Evolutionary conservation across 64 coral and sea anemone species (phyloP), one percentile per base, ranked within the genome.

Genomic region (Platygyra sinensis): DNA sequence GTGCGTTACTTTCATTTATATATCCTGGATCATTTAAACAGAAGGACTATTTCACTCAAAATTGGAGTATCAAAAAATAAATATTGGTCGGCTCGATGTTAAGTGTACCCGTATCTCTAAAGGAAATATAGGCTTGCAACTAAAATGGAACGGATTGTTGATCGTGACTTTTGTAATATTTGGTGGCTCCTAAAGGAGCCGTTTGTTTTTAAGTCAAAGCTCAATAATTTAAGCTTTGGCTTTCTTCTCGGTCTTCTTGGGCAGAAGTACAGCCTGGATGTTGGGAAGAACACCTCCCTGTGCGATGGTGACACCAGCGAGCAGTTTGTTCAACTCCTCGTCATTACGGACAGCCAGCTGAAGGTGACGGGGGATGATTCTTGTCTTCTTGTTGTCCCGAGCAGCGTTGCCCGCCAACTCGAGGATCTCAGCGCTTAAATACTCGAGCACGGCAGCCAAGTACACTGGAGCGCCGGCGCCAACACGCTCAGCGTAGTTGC

Each of bases 201-300:
- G 65, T 69, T 69, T 69, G 25, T 29, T 24, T 1, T 25, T 25
- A 20, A 2, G 65, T 69, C 1, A 9, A 69, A n/a, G 65, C 22
- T 69, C 2, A n/a, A n/a, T n/a, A n/a, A 69, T n/a, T 69, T 69
- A 69, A 8, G 65, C 65, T n/a, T 69, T 69, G 22, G 65, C 22
- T 69, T 69, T 69, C 65, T 69, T 69, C 65, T 69, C 65, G 22
- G 65, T 69, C 65, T 69, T 69, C 65, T 69, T 69, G 65, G 65
- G 65, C 65, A 69, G 65, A 69, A 69, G 65, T 69, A 69, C 65
- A 69, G 65, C 65, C 22, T 69, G 65, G 65, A 69, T 69, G 65
- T 69, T 69, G 25, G 65, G 65, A 69, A 69, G 65, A 25, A 69
- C 65, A 29, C 65, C 65, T 69, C 65, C 65, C 65, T 69, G 65